Conservation (phyloP, 2,113 vertebrate species). For the Potamarius usumacintae region DNA sequence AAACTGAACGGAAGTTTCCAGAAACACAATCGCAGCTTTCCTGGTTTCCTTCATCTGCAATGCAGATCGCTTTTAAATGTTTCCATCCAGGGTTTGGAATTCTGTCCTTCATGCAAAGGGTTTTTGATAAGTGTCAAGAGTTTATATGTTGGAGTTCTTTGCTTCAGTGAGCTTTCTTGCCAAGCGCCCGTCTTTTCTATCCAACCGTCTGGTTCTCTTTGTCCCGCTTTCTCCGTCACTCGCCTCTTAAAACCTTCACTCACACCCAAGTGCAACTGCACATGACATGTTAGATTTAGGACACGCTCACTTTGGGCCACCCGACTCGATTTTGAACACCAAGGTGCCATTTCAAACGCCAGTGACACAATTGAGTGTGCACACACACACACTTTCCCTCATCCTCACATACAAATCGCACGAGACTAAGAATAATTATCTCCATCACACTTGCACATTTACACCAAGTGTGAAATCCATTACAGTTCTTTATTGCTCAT, state of each 20-base stretch:
- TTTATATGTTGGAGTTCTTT: background rate
- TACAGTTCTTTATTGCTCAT: background rate
- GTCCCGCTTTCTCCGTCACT: conserved; percentile 2
- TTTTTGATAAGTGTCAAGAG: background rate
- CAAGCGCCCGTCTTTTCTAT: background rate
- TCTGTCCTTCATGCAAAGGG: background rate
- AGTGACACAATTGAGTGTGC: conserved; percentile 12
- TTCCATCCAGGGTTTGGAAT: conserved; percentile 34
- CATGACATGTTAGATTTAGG: conserved; percentile 61
- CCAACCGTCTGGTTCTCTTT: background rate
- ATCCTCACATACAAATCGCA: background rate
- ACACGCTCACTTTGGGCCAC: conserved; percentile 46
- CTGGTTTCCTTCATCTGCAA: background rate
- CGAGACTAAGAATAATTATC: background rate
- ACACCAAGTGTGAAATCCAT: background rate
- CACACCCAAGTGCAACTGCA: conserved; percentile 65
- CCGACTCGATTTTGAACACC: conserved; percentile 50
- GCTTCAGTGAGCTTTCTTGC: background rate
- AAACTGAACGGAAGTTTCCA: background rate
- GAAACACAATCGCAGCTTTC: background rate
- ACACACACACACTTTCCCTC: conserved; percentile 17
- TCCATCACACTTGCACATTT: background rate
- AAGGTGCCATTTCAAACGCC: conserved; percentile 62
- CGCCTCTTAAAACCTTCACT: conserved; percentile 39
- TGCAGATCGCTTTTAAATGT: background rate